phyloP scores from a whole-genome alignment of 2,797 vertebrate genomes.

The Neomorphus geoffroyi region DNA sequence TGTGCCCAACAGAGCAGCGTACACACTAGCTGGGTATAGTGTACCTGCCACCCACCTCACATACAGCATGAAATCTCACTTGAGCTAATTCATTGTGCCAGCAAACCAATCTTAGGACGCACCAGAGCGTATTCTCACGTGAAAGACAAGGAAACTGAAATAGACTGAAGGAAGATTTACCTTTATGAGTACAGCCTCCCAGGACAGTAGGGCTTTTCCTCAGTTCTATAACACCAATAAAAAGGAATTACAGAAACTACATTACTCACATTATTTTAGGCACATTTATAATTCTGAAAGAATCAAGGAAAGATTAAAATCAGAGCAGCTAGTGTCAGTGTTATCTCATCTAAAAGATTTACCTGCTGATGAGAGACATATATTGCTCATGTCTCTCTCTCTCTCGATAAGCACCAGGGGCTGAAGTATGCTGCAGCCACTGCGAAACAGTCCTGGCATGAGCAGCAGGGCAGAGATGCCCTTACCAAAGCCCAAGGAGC shows the following conservation, averaged over 20 bases:
- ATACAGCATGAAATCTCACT: accelerated
- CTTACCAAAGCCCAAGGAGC: not conserved
- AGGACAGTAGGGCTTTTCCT: not conserved
- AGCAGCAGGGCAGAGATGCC: accelerated
- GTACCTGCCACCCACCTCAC: not conserved
- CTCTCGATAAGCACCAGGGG: not conserved
- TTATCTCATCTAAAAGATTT: not conserved
- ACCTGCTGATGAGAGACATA: not conserved
- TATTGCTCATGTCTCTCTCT: not conserved
- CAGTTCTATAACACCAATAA: not conserved
- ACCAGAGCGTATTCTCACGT: not conserved
- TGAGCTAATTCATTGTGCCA: not conserved
- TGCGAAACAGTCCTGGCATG: not conserved
- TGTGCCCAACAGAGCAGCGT: not conserved
- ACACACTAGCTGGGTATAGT: not conserved
- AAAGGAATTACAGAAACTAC: not conserved
- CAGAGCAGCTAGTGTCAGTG: not conserved
- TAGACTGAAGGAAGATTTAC: not conserved
- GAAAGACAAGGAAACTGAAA: not conserved
- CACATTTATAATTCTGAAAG: not conserved
- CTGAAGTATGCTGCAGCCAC: not conserved
- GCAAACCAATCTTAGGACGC: not conserved
- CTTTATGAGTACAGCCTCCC: not conserved
- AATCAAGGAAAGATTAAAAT: not conserved
- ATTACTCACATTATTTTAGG: not conserved